Base-by-base conservation (phyloP, 2,797 vertebrate genomes). In the Decapterus maruadsi region DNA sequence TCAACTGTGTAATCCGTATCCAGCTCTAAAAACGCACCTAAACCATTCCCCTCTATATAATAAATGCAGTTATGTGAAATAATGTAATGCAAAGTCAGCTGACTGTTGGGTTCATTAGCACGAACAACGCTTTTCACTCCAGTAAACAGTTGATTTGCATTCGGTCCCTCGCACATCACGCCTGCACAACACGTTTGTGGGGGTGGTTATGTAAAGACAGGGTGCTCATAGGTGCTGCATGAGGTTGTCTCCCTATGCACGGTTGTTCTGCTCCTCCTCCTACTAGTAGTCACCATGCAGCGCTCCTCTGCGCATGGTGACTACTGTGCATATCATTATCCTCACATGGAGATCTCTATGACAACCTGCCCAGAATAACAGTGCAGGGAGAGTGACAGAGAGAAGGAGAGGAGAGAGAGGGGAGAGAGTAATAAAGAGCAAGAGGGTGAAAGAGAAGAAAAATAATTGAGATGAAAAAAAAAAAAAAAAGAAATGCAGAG, bases 311-410 rank as follows among this genome's bases (percentile, higher is more conserved):
- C 8, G 40, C 90, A 81, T 43, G 79, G 87, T 66, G 89, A 88
- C 90, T 89, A 91, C 88, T 86, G 93, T 77, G 87, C 92, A 94
- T 94, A 87, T 94, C 89, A 93, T 94, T 95, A 93, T 90, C 89
- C 83, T 89, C 90, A 86, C 92, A 90, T 85, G 81, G 89, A 93
- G 86, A 95, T 95, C 95, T 86, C 95, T 95, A 95, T 96, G 95
- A 95, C 95, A 96, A 95, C 95, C 95, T 93, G 88, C 87, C 84
- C 82, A 83, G 90, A 93, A 90, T 91, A 92, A 89, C 85, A 83
- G 85, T 71, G 88, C 85, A 73, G 80, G 62, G 85, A 91, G 83
- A 94, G 85, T 83, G 90, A 91, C 83, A 86, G 82, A 51, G 82
- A 86, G 77, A 76, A 81, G 64, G 82, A 78, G 75, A 34, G 45